These are phyloP conservation scores for Pheosia tremula DNA, from an alignment of 2,888 invertebrate species.

Conservation along the genomic window DNA sequence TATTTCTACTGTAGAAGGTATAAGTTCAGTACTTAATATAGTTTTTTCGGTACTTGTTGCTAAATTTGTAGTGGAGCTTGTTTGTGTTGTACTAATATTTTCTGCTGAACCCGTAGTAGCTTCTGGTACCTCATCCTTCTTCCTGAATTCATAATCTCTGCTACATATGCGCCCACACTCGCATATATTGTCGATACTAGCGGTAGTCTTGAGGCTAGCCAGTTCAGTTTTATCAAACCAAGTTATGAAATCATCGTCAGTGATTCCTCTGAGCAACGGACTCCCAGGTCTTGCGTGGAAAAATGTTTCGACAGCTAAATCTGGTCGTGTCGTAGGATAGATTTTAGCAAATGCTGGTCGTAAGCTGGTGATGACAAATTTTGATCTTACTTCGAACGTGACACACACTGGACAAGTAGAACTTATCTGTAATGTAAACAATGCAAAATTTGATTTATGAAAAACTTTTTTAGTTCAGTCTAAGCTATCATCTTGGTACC, in stretches of 20 bases:
- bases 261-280: constrained; percentile 84
- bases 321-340: constrained; percentile 85
- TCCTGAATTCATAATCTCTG: constrained; percentile 72
- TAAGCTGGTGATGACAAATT: constrained; percentile 85
- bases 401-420: constrained; percentile 86
- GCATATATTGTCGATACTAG: constrained; percentile 80
- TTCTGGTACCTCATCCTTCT: constrained; percentile 39
- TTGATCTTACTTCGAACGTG: constrained; percentile 84
- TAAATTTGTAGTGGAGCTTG: constrained; percentile 14
- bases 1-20: constrained; percentile 9
- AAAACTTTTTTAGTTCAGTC: too few relatives aligned
- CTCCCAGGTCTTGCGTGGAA: constrained; percentile 86
- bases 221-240: constrained; percentile 87
- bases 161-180: constrained; percentile 82
- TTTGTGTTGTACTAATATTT: constrained; percentile 19
- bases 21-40: constrained; percentile 7
- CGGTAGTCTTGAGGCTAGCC: constrained; percentile 70
- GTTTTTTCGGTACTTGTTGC: constrained; percentile 19
- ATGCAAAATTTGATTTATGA: neutral
- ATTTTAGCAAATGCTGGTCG: constrained; percentile 87
- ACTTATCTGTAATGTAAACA: constrained; percentile 72
- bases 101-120: constrained; percentile 20
- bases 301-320: constrained; percentile 86
- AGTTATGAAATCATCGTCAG: constrained; percentile 87
- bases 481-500: too few relatives aligned